A percentile compares a stretch with the other conserved stretches of the same genome.
Evolutionary conservation across 30 jellyfish, hydroid and myxozoan species (phyloP).

Genomic region (Cassiopea xamachana): DNA sequence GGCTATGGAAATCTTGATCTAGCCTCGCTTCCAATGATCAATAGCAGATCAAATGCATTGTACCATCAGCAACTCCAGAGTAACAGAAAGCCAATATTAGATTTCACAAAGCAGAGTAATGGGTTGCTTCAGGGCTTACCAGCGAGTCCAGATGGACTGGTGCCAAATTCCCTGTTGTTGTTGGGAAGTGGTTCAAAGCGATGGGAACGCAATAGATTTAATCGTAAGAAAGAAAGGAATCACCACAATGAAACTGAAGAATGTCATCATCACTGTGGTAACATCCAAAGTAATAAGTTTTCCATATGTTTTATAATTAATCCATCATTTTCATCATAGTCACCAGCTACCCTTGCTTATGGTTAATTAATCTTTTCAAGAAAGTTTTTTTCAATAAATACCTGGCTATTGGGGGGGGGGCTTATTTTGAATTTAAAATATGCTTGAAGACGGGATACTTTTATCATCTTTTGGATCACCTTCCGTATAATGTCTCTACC

Average conservation of each 20-base stretch:
- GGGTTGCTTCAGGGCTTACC: neutral
- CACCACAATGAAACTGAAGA: constrained; percentile 41
- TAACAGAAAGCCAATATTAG: constrained; percentile 1
- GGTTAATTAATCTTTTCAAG: too few relatives aligned
- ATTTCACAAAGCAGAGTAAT: constrained; percentile 12
- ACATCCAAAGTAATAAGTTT: neutral
- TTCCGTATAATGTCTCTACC: too few relatives aligned
- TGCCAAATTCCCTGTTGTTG: neutral
- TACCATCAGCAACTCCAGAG: constrained; percentile 1
- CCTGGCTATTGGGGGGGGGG: too few relatives aligned
- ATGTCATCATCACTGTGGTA: constrained; percentile 36
- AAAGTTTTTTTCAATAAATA: too few relatives aligned
- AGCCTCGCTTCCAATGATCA: constrained; percentile 6
- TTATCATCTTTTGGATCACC: too few relatives aligned
- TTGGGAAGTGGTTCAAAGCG: constrained; percentile 36
- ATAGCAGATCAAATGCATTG: neutral
- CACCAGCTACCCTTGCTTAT: too few relatives aligned
- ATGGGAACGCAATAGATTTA: constrained; percentile 56
- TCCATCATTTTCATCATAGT: neutral
- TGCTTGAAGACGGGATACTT: too few relatives aligned
- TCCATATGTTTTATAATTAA: neutral
- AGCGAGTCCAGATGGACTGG: constrained; percentile 15
- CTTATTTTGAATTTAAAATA: too few relatives aligned
- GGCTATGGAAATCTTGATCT: constrained; percentile 23
- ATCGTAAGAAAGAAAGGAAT: constrained; percentile 12